Percentiles rank a stretch among this genome's conserved stretches.
These are phyloP conservation scores for Drosophila kurseongensis DNA, from an alignment of 1,140 invertebrate genomes.

Conservation along the genomic window DNA sequence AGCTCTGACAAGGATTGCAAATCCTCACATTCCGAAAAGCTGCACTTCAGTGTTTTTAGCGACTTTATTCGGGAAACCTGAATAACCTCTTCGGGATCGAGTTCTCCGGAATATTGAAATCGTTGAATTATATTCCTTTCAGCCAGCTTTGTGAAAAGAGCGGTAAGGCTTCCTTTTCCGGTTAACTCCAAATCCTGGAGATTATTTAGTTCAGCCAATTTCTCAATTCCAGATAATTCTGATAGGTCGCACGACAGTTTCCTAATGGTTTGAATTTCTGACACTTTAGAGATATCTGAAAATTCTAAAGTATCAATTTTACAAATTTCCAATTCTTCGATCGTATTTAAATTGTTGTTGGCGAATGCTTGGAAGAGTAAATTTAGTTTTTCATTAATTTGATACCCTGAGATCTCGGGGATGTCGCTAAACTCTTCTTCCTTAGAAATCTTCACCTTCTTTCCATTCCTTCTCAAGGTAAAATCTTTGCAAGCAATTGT, in stretches of 20 bases:
- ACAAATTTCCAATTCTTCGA: background rate
- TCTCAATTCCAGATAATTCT: background rate
- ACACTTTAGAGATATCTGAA: background rate
- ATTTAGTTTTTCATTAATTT: background rate
- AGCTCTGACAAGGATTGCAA: background rate
- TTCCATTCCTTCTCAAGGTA: background rate
- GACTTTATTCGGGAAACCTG: background rate
- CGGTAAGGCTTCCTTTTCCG: background rate
- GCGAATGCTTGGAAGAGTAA: background rate
- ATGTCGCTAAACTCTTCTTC: no score
- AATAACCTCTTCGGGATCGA: background rate
- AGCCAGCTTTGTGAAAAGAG: background rate
- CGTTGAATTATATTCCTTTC: background rate
- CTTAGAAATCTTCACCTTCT: background rate
- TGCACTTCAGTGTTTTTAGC: background rate
- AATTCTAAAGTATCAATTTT: background rate
- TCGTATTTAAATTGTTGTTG: background rate
- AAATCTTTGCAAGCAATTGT: background rate
- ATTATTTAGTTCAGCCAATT: background rate
- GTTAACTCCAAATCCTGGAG: background rate
- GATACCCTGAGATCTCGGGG: background rate
- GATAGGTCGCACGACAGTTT: background rate
- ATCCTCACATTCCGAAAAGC: background rate
- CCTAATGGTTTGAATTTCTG: background rate
- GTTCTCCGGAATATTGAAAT: background rate